Evolutionary conservation across 2,888 invertebrate genomes (phyloP).

Genomic region (Thysanoteuthis rhombus): DNA sequence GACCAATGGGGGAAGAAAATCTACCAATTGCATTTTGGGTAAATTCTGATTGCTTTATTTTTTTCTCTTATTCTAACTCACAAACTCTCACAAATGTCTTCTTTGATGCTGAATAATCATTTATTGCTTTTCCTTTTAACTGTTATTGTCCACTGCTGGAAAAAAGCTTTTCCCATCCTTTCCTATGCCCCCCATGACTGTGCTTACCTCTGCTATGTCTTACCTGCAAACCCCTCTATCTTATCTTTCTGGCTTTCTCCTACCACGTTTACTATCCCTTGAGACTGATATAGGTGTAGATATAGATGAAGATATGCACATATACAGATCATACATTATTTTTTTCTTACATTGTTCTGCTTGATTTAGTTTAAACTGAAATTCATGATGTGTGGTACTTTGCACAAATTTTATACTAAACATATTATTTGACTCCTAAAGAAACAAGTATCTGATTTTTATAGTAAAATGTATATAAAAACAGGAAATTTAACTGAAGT

Average conservation of each 20-base stretch:
- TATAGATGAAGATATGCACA: background rate
- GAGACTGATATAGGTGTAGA: background rate
- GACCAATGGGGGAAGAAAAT: constrained; percentile 28
- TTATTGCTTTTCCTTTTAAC: background rate
- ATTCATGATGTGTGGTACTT: too few relatives aligned
- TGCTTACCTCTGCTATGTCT: too few relatives aligned
- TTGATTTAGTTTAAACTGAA: background rate
- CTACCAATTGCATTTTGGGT: constrained; percentile 28
- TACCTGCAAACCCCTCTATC: too few relatives aligned
- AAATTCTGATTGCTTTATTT: background rate
- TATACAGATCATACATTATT: background rate
- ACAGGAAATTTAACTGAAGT: background rate
- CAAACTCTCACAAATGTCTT: background rate
- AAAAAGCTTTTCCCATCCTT: background rate
- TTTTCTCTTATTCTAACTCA: background rate
- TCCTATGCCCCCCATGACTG: background rate
- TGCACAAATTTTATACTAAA: too few relatives aligned
- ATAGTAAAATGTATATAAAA: background rate
- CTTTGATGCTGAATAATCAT: background rate
- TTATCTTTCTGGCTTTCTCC: background rate
- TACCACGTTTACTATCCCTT: too few relatives aligned
- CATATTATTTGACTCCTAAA: too few relatives aligned
- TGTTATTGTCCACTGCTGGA: too few relatives aligned
- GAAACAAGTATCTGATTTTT: too few relatives aligned
- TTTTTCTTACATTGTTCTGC: background rate